Evolutionary conservation across 2,113 vertebrate genomes (phyloP), one percentile per base, ranked within the genome.

Genomic region (Meleagris gallopavo): DNA sequence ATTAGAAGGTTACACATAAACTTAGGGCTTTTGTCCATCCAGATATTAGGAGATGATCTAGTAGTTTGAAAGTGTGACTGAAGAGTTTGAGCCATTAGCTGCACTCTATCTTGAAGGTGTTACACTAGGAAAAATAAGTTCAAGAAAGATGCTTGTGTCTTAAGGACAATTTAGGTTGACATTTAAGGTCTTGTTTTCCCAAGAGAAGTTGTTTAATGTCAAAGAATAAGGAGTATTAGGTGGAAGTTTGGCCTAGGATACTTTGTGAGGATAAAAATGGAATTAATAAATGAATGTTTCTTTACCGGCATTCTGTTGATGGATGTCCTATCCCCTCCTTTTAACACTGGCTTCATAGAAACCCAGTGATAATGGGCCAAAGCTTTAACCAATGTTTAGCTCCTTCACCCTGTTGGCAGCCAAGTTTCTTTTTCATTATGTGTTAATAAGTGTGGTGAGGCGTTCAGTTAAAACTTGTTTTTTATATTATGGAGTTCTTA

Each of bases 341-440:
- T 64, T 43, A 2, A 1, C 9, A 11, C 7, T 86, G 75, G 9
- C 27, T 50, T 77, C 10, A 3, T 4, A 55, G 71, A 87, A 94
- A 41, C 3, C 3, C 27, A 90, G 17, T 1, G 0, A 40, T 69
- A 20, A 12, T 8, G 50, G 21, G 29, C 43, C 1, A 2, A 58
- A 71, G n/a, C 16, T 83, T 91, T 74, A 36, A 45, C 22, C 13
- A 20, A 8, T n/a, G n/a, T 27, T 87, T 38, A 60, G 57, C 45
- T 79, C 10, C 22, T 6, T 3, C 61, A 29, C 24, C 40, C 19
- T 0, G 0, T 27, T 77, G 57, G 36, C 38, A 91, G 58, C 52
- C 12, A 36, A 62, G 30, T 45, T 83, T 32, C 64, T 79, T 71
- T 85, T 86, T 76, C 27, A 11, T 82, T 38, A 6, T 43, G 25